Evolutionary conservation across 2,797 vertebrate species (phyloP).

Genomic region (Basileuterus tristriatus): DNA sequence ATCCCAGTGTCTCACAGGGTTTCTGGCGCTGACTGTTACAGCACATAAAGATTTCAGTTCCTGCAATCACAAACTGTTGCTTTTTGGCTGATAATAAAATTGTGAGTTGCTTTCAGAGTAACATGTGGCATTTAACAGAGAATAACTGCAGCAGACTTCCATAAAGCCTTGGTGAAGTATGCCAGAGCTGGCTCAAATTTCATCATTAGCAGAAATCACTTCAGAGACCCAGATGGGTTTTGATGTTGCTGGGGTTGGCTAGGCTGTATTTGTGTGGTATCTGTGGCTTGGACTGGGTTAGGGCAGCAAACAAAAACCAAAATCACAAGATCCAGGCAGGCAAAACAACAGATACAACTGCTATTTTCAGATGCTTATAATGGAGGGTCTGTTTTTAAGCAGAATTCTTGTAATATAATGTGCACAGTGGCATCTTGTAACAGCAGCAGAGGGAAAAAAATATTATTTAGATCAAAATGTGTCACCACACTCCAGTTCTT

Average conservation of each 20-base stretch:
- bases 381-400: not conserved
- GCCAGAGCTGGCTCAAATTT: conserved; percentile 31
- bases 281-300: not conserved
- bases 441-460: not conserved
- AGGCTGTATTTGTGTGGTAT: not conserved
- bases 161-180: not conserved
- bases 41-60: not conserved
- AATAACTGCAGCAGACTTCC: not conserved
- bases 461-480: not conserved
- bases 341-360: not conserved
- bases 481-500: not conserved
- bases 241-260: not conserved
- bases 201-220: conserved; percentile 5
- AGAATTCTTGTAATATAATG: not conserved
- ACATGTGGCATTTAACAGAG: not conserved
- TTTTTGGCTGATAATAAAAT: conserved; percentile 33
- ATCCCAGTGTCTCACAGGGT: not conserved
- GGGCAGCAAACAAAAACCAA: not conserved
- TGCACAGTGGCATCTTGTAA: not conserved
- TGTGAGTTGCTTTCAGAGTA: not conserved
- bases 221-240: not conserved
- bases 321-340: not conserved
- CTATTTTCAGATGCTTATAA: not conserved
- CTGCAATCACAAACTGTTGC: not conserved
- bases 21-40: not conserved